Conservation (phyloP, 1,140 invertebrate species). For the Drosophila lowei region DNA sequence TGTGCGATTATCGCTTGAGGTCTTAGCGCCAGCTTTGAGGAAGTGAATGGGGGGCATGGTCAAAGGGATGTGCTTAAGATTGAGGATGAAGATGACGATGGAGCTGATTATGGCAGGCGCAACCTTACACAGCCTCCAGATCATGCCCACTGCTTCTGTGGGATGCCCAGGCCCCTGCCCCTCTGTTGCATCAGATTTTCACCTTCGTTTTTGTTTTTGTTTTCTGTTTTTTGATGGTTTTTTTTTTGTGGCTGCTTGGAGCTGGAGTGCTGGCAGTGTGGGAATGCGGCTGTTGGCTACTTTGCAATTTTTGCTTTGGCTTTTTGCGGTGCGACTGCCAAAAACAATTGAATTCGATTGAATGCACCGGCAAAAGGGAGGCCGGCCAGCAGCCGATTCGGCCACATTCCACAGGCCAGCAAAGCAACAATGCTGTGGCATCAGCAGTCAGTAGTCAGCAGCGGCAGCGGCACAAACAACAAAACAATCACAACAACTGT, state of each 20-base stretch:
- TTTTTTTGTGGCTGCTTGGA: conserved; percentile 4
- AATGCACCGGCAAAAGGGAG: conserved; percentile 74
- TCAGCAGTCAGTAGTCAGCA: conserved; percentile 5
- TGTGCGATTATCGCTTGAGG: conserved; percentile 77
- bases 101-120: conserved; percentile 69
- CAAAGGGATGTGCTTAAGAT: conserved; percentile 3
- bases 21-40: conserved; percentile 71
- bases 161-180: not conserved
- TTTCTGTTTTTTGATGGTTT: conserved; percentile 6
- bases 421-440: conserved; percentile 52
- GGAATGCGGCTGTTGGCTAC: conserved; percentile 68
- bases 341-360: conserved; percentile 82
- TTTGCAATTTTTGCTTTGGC: conserved; percentile 65
- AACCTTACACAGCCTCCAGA: conserved; percentile 48
- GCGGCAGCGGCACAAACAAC: conserved; percentile 67
- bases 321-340: conserved; percentile 66
- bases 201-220: conserved; percentile 5
- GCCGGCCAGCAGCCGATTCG: conserved; percentile 8
- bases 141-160: conserved; percentile 49
- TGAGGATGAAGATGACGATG: conserved; percentile 14
- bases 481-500: conserved; percentile 80
- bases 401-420: conserved; percentile 68
- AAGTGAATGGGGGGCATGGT: conserved; percentile 2
- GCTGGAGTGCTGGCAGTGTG: conserved; percentile 49
- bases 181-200: not conserved